Percentiles rank a stretch among this genome's conserved stretches.
Evolutionary conservation across 2,797 vertebrate genomes (phyloP).

Genomic region (Micrastur ruficollis): DNA sequence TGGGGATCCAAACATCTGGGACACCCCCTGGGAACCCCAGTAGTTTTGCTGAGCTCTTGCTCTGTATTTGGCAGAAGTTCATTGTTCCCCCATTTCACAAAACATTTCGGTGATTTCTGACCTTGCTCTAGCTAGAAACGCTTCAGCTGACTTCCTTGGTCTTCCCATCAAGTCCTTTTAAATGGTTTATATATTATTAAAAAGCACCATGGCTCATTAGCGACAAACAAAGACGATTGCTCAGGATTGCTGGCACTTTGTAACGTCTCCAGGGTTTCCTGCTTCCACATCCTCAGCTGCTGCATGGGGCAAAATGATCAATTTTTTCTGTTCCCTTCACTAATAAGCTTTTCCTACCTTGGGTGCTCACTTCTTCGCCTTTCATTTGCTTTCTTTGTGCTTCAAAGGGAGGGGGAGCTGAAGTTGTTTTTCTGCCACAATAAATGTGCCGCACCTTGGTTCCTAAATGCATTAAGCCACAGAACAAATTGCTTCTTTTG

Average conservation of each 20-base stretch:
- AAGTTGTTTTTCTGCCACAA: background rate
- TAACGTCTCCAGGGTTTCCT: background rate
- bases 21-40: background rate
- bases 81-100: background rate
- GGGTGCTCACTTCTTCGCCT: background rate
- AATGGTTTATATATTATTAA: background rate
- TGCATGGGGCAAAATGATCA: background rate
- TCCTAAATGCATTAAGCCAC: background rate
- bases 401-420: background rate
- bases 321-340: background rate
- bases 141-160: background rate
- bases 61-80: background rate
- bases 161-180: background rate
- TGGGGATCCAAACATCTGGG: background rate
- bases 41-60: background rate
- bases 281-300: background rate
- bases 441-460: background rate
- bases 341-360: conserved; percentile 2
- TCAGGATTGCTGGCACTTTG: background rate
- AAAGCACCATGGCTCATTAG: background rate
- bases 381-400: background rate
- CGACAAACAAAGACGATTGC: background rate
- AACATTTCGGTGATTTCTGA: background rate
- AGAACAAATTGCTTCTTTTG: conserved; percentile 6
- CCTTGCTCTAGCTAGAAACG: background rate